Evolutionary conservation across 1,140 invertebrate genomes (phyloP).

Genomic region (Frieseomelitta varia): DNA sequence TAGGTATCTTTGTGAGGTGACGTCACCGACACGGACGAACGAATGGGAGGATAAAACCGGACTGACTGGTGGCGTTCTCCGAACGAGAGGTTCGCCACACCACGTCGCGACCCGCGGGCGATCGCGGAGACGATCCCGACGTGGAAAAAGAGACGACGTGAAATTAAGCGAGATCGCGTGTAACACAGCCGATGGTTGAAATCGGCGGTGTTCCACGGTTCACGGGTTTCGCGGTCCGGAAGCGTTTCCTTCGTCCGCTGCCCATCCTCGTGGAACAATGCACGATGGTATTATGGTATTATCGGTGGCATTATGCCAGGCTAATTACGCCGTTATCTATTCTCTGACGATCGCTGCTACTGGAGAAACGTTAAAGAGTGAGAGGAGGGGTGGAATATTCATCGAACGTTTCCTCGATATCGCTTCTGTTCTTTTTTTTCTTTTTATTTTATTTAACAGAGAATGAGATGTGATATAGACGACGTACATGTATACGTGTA

Average conservation of each 20-base stretch:
- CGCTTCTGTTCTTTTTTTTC: background rate
- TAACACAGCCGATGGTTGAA: background rate
- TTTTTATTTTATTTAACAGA: background rate
- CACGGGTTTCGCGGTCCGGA: constrained; percentile 5
- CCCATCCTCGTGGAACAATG: constrained; percentile 28
- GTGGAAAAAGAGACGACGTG: constrained; percentile 16
- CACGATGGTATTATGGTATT: background rate
- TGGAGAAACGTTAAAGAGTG: background rate
- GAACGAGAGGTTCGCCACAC: constrained; percentile 70
- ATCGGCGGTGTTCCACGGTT: constrained; percentile 22
- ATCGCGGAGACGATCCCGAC: constrained; percentile 33
- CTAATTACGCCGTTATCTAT: constrained; percentile 48
- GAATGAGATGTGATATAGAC: background rate
- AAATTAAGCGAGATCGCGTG: constrained; percentile 12
- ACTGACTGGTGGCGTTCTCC: constrained; percentile 80
- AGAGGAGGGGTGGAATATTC: too few relatives aligned
- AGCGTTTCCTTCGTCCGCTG: background rate
- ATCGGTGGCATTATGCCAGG: constrained; percentile 36
- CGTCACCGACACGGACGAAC: constrained; percentile 74
- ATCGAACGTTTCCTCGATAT: background rate
- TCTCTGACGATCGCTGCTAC: background rate
- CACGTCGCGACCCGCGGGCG: constrained; percentile 30
- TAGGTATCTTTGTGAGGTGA: constrained; percentile 72
- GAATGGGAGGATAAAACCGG: constrained; percentile 79
- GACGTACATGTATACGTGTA: background rate